Evolutionary conservation across 2,797 vertebrate species (phyloP).

Genomic region (Oreochromis grahami): DNA sequence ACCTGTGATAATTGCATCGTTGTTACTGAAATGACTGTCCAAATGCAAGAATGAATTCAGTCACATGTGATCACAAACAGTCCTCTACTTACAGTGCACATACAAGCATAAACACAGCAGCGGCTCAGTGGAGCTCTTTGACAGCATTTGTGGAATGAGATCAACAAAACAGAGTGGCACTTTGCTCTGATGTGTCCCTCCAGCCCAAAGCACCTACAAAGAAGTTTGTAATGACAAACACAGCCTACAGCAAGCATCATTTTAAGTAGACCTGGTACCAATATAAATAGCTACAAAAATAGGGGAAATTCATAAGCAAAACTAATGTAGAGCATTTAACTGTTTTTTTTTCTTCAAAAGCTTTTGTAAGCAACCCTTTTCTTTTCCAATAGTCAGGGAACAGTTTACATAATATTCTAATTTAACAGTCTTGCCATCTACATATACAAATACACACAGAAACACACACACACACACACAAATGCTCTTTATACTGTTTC

Average conservation of each 20-base stretch:
- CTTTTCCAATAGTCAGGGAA: constrained; percentile 29
- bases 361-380: not conserved
- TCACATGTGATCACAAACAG: constrained; percentile 17
- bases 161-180: constrained; percentile 52
- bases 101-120: constrained; percentile 20
- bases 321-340: not conserved
- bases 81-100: not conserved
- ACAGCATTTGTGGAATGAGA: constrained; percentile 61
- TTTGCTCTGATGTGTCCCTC: constrained; percentile 49
- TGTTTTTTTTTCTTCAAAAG: not conserved
- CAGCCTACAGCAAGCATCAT: not conserved
- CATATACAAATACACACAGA: not conserved
- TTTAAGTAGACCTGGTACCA: not conserved
- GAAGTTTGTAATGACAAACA: constrained; percentile 30
- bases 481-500: not conserved
- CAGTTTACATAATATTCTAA: constrained; percentile 25
- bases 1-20: constrained; percentile 23
- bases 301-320: not conserved
- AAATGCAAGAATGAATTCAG: not conserved
- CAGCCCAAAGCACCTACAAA: constrained; percentile 34
- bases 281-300: not conserved
- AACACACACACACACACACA: not conserved
- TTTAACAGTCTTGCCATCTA: not conserved
- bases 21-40: not conserved
- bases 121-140: constrained; percentile 48